phyloP scores from a whole-genome alignment of 2,888 invertebrate species.

The Netelia virgata region DNA sequence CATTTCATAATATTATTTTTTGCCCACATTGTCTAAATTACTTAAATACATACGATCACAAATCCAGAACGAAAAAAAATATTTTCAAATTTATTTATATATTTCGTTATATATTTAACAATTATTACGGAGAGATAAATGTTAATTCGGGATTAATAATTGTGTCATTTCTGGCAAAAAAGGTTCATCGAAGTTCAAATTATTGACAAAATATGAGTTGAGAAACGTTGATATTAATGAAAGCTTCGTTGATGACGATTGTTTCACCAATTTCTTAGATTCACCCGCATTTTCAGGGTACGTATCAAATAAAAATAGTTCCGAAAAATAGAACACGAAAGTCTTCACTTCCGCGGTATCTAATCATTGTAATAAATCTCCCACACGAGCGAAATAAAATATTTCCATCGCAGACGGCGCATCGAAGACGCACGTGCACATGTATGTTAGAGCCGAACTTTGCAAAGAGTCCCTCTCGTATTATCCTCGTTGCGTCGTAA shows the following conservation, averaged over 20 bases:
- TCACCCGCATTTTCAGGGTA: background rate
- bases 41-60: too few species aligned
- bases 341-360: constrained; percentile 48
- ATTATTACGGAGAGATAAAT: too few species aligned
- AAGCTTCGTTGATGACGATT: background rate
- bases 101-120: too few species aligned
- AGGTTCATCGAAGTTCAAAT: too few species aligned
- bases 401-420: constrained; percentile 28
- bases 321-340: background rate
- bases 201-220: too few species aligned
- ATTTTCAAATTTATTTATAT: too few species aligned
- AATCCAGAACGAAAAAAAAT: too few species aligned
- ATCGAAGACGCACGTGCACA: background rate
- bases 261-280: background rate
- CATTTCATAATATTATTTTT: too few species aligned
- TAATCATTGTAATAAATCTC: constrained; percentile 49
- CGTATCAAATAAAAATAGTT: background rate
- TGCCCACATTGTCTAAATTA: too few species aligned
- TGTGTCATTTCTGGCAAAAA: too few species aligned
- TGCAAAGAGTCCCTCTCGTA: constrained; percentile 11
- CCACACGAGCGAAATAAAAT: constrained; percentile 38
- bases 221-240: background rate
- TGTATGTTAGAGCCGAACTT: constrained; percentile 16
- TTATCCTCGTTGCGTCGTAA: constrained; percentile 33
- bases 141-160: too few species aligned